Evolutionary conservation across 2,888 invertebrate species (phyloP), one percentile per base, ranked within the genome.

Genomic region (Matsumyia berberina): DNA sequence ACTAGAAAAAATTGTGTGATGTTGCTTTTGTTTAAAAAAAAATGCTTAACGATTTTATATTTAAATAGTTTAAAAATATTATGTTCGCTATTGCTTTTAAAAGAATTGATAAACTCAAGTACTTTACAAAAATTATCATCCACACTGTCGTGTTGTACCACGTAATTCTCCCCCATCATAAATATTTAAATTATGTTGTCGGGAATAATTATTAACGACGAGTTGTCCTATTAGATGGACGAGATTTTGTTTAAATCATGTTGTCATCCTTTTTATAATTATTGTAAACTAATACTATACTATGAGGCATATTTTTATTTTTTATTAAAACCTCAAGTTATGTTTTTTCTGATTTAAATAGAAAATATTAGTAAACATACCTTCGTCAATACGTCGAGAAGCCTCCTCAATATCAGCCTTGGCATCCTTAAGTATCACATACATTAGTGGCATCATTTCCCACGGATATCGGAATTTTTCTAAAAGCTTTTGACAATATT

Each of bases 371-470:
- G 42, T 46, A 1, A 44, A 57, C 53, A 7, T 89, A 96, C 96
- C 96, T 94, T 96, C 95, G 87, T 95, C 94, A 88, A 96, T 96
- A 89, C 95, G 94, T 88, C 94, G 92, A 64, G 95, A 94, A 73
- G 96, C 96, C 91, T 95, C 95, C 88, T 96, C 95, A 69, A 95
- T 92, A 91, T 96, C 95, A 44, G 94, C 94, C 80, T 94, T 93
- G 57, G 95, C 94, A 88, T 95, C 95, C 90, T 96, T 96, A 81
- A 96, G 93, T 91, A 96, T 96, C 89, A 95, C 95, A 91, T 95
- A 95, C 93, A 96, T 95, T 42, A 96, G 91, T 17, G 96, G 95
- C 94, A 96, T 94, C 94, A 95, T 95, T 90, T 95, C 95, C 95
- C 95, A 95, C 4, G 96, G 95, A 91, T 95, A 95, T 89, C 94